phyloP scores from a whole-genome alignment of 2,888 invertebrate genomes.

The Crossocerus cetratus region DNA sequence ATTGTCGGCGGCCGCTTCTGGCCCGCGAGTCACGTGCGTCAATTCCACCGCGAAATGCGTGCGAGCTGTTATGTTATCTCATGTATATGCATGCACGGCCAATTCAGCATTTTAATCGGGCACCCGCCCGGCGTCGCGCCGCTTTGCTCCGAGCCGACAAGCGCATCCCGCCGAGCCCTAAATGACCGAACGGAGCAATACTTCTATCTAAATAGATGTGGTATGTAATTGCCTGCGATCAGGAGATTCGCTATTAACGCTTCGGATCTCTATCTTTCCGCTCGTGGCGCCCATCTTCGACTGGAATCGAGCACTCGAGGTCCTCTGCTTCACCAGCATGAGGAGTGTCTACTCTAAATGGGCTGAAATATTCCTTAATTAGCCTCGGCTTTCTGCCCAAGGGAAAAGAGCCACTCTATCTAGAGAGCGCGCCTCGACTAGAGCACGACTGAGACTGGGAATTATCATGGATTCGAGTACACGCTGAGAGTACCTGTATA shows the following conservation, averaged over 20 bases:
- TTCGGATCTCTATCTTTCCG: not conserved
- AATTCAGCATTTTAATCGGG: constrained; percentile 44
- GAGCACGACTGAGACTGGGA: no score
- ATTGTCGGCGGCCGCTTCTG: constrained; percentile 11
- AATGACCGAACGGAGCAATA: no score
- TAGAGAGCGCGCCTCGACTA: no score
- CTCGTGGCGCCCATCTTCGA: not conserved
- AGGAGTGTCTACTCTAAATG: not conserved
- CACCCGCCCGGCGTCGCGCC: constrained; percentile 18
- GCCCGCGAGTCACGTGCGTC: constrained; percentile 44
- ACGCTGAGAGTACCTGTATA: no score
- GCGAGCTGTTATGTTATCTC: constrained; percentile 36
- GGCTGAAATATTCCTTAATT: not conserved
- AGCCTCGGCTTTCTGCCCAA: not conserved
- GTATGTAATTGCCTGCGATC: no score
- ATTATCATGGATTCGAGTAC: no score
- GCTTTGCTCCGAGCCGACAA: not conserved
- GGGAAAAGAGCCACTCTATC: not conserved
- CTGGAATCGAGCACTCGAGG: not conserved
- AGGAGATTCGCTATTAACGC: not conserved
- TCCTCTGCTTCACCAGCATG: not conserved
- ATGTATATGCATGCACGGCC: constrained; percentile 41
- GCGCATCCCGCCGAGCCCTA: no score
- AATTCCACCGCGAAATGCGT: constrained; percentile 43
- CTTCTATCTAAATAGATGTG: no score